A percentile compares a stretch with the other conserved stretches of the same genome.
These are phyloP conservation scores for Parauchenoglanis punctatus DNA, from an alignment of 2,797 vertebrate genomes.

Conservation along the genomic window DNA sequence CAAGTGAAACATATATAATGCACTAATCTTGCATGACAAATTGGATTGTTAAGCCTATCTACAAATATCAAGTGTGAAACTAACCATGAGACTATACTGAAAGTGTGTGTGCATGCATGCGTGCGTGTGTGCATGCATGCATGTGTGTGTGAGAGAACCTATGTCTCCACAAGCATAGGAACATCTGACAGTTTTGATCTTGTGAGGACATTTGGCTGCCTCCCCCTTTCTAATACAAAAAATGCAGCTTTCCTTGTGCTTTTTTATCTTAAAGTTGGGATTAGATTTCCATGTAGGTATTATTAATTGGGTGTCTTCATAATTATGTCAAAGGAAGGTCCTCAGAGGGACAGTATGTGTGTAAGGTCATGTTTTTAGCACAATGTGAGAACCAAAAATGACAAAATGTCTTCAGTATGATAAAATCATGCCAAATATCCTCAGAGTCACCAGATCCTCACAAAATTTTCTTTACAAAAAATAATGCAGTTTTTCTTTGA, in stretches of 20 bases:
- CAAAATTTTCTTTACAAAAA: background rate
- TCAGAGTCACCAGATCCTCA: background rate
- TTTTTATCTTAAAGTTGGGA: background rate
- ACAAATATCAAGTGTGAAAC: conserved; percentile 37
- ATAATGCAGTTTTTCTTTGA: background rate
- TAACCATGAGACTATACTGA: conserved; percentile 37
- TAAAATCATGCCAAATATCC: background rate
- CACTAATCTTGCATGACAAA: conserved; percentile 47
- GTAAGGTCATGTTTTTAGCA: background rate
- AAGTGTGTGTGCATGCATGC: conserved; percentile 22
- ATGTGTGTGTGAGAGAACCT: background rate
- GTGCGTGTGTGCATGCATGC: conserved; percentile 30
- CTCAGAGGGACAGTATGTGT: background rate
- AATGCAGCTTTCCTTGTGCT: background rate
- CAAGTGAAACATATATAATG: conserved; percentile 39
- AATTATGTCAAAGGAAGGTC: background rate
- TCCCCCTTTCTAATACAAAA: background rate
- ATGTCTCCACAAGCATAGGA: background rate
- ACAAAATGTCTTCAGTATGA: background rate
- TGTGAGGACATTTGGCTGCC: background rate
- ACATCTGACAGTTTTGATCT: background rate
- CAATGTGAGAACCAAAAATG: background rate
- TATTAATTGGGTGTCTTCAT: background rate
- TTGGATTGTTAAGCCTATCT: conserved; percentile 49
- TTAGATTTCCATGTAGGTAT: background rate